phyloP scores from a whole-genome alignment of 2,113 vertebrate species.

The Sebastes fasciatus region DNA sequence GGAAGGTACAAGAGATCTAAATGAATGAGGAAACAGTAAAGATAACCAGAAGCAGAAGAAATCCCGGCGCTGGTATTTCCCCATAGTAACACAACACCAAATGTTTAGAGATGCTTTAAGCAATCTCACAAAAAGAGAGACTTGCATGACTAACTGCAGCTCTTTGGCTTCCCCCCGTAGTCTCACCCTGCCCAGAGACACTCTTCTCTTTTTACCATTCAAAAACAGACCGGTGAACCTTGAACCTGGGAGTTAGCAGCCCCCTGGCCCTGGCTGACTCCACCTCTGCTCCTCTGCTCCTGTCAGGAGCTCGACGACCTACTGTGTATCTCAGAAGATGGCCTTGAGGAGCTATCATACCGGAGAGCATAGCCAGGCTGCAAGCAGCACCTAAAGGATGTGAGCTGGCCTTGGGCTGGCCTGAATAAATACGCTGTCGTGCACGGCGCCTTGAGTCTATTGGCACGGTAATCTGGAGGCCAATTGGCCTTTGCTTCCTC shows the following conservation, averaged over 20 bases:
- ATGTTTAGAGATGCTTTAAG: neutral
- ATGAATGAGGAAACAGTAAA: neutral
- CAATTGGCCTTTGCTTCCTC: constrained; percentile 49
- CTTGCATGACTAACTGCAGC: neutral
- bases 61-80: neutral
- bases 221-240: constrained; percentile 42
- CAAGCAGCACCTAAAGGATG: constrained; percentile 58
- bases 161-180: constrained; percentile 2
- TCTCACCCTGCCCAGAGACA: neutral
- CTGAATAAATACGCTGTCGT: constrained; percentile 62
- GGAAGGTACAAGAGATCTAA: neutral
- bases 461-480: constrained; percentile 50
- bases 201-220: constrained; percentile 34
- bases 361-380: constrained; percentile 16
- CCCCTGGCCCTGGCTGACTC: constrained; percentile 18
- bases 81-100: neutral
- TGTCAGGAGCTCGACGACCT: constrained; percentile 33
- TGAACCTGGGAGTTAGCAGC: constrained; percentile 40
- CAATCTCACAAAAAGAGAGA: neutral
- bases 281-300: constrained; percentile 9
- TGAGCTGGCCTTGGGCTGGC: constrained; percentile 47
- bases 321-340: constrained; percentile 25
- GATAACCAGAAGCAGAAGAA: neutral
- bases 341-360: constrained; percentile 53
- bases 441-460: constrained; percentile 40